Conservation (phyloP, 2,888 invertebrate genomes). For the Pterostichus niger region DNA sequence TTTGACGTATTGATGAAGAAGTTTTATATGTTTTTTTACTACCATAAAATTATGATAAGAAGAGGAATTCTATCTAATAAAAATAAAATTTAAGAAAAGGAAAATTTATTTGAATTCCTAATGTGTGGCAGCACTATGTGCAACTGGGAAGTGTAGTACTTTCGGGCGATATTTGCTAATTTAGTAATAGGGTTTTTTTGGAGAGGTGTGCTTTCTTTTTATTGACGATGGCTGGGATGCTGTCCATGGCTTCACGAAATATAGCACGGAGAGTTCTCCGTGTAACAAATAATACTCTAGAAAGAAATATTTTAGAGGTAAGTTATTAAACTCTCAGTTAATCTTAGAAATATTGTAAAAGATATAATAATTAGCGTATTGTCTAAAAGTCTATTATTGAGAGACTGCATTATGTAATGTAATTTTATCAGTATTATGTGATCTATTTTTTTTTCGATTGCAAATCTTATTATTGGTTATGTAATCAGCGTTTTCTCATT, state of each 20-base stretch:
- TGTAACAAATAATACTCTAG: constrained; percentile 72
- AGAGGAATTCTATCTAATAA: too few species aligned
- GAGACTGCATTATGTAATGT: constrained; percentile 63
- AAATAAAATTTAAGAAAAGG: not conserved
- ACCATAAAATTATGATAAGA: constrained; percentile 7
- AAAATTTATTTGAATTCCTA: constrained; percentile 24
- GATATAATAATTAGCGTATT: constrained; percentile 30
- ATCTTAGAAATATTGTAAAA: constrained; percentile 10
- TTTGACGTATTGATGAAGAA: not conserved
- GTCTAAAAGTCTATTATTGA: constrained; percentile 34
- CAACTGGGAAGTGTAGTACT: constrained; percentile 21
- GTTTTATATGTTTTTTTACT: not conserved
- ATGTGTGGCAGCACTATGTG: constrained; percentile 60
- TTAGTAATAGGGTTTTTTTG: constrained; percentile 56
- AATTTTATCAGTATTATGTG: constrained; percentile 43
- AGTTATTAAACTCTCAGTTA: constrained; percentile 67
- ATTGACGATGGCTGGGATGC: constrained; percentile 77
- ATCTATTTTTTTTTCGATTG: not conserved
- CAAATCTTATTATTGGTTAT: constrained; percentile 16
- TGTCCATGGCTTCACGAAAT: constrained; percentile 77
- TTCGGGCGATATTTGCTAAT: constrained; percentile 56
- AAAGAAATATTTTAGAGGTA: constrained; percentile 73
- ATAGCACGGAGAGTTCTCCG: constrained; percentile 75
- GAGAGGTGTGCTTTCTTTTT: constrained; percentile 58
- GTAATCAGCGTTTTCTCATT: constrained; percentile 18